Evolutionary conservation across 92 coral and sea anemone genomes (phyloP).

Genomic region (Virgularia gustaviana): DNA sequence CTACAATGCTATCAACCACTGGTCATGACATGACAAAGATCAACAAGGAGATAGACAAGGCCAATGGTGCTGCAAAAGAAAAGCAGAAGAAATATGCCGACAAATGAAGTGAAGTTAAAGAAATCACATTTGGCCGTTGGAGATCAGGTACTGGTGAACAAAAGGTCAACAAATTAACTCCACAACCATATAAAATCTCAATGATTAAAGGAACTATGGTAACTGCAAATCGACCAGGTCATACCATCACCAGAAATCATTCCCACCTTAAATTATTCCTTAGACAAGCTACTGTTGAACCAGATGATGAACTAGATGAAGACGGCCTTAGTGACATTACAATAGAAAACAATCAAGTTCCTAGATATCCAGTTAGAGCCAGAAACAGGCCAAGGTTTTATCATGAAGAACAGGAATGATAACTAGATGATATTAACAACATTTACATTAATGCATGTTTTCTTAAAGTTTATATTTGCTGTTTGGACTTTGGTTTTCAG

Average conservation of each 20-base stretch:
- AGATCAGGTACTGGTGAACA: slow-evolving; percentile 13
- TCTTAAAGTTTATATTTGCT: neutral
- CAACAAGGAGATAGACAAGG: slow-evolving; percentile 1
- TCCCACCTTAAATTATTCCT: neutral
- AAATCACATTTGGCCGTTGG: neutral
- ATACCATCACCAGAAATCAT: neutral
- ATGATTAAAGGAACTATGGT: slow-evolving; percentile 7
- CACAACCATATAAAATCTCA: slow-evolving; percentile 6
- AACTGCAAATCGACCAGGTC: neutral
- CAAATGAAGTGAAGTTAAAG: neutral
- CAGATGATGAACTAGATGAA: neutral
- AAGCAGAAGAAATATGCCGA: slow-evolving; percentile 1
- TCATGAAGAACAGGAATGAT: slow-evolving; percentile 7
- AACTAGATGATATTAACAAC: too few relatives aligned
- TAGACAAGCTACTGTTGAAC: too few relatives aligned
- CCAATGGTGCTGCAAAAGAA: neutral
- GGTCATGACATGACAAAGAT: neutral
- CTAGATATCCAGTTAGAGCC: neutral
- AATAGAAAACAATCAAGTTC: neutral
- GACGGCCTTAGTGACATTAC: neutral
- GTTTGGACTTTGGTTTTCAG: neutral
- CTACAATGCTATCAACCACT: neutral
- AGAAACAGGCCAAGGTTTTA: neutral
- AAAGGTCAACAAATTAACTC: neutral
- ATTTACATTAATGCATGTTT: neutral